Percentiles rank a stretch among this genome's conserved stretches.
phyloP scores from a whole-genome alignment of 92 coral and sea anemone species.

The Parazoanthus swiftii region DNA sequence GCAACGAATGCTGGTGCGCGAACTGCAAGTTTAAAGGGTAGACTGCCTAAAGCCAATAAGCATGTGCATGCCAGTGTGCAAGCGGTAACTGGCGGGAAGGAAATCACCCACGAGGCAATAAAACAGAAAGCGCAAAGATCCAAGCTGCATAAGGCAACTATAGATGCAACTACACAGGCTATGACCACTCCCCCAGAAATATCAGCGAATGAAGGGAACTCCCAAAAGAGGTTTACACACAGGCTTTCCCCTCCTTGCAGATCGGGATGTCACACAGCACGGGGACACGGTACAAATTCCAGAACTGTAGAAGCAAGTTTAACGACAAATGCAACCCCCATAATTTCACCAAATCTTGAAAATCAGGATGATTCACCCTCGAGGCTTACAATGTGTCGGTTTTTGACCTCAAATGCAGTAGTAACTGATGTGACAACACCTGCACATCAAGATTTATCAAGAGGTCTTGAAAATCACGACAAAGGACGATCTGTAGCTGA shows the following conservation, averaged over 20 bases:
- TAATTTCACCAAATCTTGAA: not conserved
- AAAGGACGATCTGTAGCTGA: not conserved
- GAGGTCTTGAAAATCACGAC: not conserved
- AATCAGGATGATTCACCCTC: not conserved
- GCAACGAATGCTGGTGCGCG: not conserved
- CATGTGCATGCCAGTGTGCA: constrained; percentile 15
- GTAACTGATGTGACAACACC: not conserved
- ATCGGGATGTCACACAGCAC: not conserved
- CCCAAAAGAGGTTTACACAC: not conserved
- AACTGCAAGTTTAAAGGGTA: not conserved
- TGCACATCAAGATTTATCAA: not conserved
- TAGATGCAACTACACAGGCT: constrained; percentile 19
- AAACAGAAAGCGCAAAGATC: not conserved
- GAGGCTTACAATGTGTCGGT: not conserved
- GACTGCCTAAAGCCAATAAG: not conserved
- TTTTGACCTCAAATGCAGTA: not conserved
- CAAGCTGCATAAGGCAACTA: not conserved
- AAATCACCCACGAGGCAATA: not conserved
- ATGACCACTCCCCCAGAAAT: not conserved
- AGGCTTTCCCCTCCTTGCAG: not conserved
- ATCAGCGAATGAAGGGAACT: not conserved
- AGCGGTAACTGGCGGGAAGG: constrained; percentile 15
- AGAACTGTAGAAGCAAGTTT: not conserved
- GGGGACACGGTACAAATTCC: not conserved
- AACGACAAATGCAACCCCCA: not conserved